Conservation (phyloP, 2,888 invertebrate genomes). For the Conchocele bisecta region DNA sequence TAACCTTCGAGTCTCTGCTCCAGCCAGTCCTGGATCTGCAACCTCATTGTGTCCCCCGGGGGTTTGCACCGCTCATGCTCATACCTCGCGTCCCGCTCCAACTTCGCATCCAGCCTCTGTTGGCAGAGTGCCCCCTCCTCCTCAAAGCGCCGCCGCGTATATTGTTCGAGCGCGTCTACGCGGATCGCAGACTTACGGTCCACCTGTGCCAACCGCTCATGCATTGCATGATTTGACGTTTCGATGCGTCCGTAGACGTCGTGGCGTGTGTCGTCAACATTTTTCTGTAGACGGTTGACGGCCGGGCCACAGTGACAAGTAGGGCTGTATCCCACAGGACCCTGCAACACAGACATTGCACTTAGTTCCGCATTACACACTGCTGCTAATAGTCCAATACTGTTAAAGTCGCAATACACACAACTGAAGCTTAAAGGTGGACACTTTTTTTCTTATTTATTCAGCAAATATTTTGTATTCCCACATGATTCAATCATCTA, state of each 20-base stretch:
- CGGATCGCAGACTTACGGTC: constrained; percentile 85
- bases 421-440: too few relatives aligned
- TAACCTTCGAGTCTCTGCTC: constrained; percentile 72
- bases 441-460: too few relatives aligned
- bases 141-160: constrained; percentile 86
- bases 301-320: constrained; percentile 96
- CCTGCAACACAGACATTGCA: constrained; percentile 85
- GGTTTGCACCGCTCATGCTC: constrained; percentile 65
- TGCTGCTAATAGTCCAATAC: too few relatives aligned
- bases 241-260: constrained; percentile 91
- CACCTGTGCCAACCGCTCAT: constrained; percentile 91
- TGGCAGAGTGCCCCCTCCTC: constrained; percentile 87
- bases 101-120: constrained; percentile 87
- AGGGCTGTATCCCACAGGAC: constrained; percentile 90
- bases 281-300: constrained; percentile 92
- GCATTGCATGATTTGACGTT: constrained; percentile 90
- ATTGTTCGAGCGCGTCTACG: constrained; percentile 70
- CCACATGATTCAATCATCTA: too few relatives aligned
- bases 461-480: too few relatives aligned
- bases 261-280: constrained; percentile 90
- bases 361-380: too few relatives aligned
- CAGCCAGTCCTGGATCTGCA: constrained; percentile 78
- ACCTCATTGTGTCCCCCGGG: constrained; percentile 60
- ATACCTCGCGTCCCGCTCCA: constrained; percentile 85
- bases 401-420: too few relatives aligned